Evolutionary conservation across 2,113 vertebrate genomes (phyloP), one percentile per base, ranked within the genome.

Genomic region (Poeciliopsis retropinna): DNA sequence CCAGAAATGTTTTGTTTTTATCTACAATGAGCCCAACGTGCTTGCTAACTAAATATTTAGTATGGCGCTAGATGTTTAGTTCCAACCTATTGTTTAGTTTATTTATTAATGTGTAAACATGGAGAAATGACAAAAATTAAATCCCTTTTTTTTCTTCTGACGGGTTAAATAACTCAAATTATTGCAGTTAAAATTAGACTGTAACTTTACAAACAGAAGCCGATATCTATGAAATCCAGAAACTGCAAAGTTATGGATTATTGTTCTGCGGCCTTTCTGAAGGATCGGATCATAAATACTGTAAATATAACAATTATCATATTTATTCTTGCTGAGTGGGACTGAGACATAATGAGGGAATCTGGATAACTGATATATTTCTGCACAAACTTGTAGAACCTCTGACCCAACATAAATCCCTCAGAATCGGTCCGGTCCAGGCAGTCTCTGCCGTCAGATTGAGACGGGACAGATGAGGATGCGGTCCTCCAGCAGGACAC

Each of bases 401-500:
- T 19, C 8, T 14, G 22, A 9, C 12, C 19, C 22, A 39, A 27
- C 5, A 12, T 60, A 62, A 75, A 44, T 70, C 62, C 4, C 15
- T 57, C 67, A 47, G 76, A 22, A 37, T 10, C 0, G 19, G 32
- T 44, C 32, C 69, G 5, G 29, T 72, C 64, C 51, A 37, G 51
- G 34, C 34, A 9, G 2, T 17, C 71, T 32, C 47, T 8, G 39
- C 5, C 0, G 54, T 93, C 87, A 94, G 78, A 93, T 87, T 8
- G 94, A 92, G 5, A 94, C 9, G 14, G 92, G 93, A 67, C 94
- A 95, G 81, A 25, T 41, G 79, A 95, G 90, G 85, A 92, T 13
- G 4, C 92, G 90, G 57, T 93, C 85, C 86, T 94, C 93, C 86
- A 95, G 87, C 81, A 95, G 39, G 47, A 95, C 93, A 66, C 93